Base-by-base conservation (phyloP, 2,797 vertebrate species). In the Acanthornis magna region DNA sequence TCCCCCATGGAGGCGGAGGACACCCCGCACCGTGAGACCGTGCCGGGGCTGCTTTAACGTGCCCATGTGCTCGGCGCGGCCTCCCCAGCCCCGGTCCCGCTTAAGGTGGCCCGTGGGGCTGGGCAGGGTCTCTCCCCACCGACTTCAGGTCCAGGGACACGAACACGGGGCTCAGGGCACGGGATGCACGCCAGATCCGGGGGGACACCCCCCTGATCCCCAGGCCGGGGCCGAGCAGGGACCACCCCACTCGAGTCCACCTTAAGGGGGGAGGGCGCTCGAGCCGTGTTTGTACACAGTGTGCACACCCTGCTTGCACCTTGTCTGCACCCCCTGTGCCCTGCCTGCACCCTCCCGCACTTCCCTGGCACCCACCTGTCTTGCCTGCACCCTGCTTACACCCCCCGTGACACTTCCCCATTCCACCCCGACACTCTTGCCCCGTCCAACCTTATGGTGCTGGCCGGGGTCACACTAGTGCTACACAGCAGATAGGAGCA, bases 181-280 rank as follows among this genome's bases (percentile, higher is more conserved):
- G 7, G 17, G 7, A 11, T 3, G 7, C 32, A 13, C 7, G 9
- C 4, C 30, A 2, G 1, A 25, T 11, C 74, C 15, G 15, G 6
- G 9, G 51, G 9, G 16, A 18, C 16, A 5, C 4, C 13, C 15
- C 16, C 12, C 3, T 16, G 17, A 5, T 4, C 16, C 8, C 47
- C 34, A 4, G 23, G 23, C 16, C 23, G 18, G 45, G 32, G 14
- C 25, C 16, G 3, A 8, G 29, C 10, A 9, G 53, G 29, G 16
- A 21, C 5, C 48, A 5, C 74, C n/a, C 34, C 36, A 13, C 21
- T 42, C 78, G 79, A 96, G 84, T 95, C 98, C 97, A 98, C 98
- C 98, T 98, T 98, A 98, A 98, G 85, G 32, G 43, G 32, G 92
- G 87, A 92, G 87, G 45, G 78, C 34, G 12, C 48, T 47, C 25